These are phyloP conservation scores for Poeciliopsis presidionis DNA, from an alignment of 2,797 vertebrate genomes.

Conservation along the genomic window DNA sequence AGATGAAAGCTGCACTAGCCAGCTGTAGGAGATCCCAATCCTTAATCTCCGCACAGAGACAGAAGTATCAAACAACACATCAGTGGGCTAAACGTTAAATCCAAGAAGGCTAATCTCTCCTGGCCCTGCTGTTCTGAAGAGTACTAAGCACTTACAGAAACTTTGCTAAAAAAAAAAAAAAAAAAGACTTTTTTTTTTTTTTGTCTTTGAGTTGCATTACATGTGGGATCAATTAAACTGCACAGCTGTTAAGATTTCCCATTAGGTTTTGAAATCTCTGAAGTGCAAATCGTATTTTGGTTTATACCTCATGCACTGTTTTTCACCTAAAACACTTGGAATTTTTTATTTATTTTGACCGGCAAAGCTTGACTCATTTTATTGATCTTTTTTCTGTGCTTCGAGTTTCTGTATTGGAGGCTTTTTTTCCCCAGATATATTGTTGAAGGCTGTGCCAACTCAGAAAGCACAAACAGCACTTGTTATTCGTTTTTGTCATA, in stretches of 20 bases:
- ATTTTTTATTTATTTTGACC: constrained; percentile 36
- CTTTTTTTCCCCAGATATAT: constrained; percentile 23
- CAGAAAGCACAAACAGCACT: constrained; percentile 5
- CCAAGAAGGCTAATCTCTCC: constrained; percentile 3
- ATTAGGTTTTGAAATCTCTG: constrained; percentile 32
- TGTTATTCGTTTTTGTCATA: constrained; percentile 5
- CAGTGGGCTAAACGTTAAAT: constrained; percentile 25
- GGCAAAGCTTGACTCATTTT: constrained; percentile 20
- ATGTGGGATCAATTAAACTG: constrained; percentile 56
- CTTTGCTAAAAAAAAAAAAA: constrained; percentile 17
- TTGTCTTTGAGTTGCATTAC: constrained; percentile 30
- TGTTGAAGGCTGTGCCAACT: constrained; percentile 5
- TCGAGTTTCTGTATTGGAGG: constrained; percentile 22
- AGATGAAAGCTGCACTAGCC: constrained; percentile 29
- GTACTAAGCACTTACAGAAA: constrained; percentile 17
- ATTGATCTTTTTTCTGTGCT: constrained; percentile 45
- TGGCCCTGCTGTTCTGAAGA: constrained; percentile 19
- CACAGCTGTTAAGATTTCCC: constrained; percentile 52
- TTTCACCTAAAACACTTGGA: constrained; percentile 29
- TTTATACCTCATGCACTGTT: constrained; percentile 30
- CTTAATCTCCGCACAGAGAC: constrained; percentile 40
- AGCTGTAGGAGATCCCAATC: constrained; percentile 33
- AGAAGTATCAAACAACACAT: constrained; percentile 22
- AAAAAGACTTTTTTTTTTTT: constrained; percentile 17
- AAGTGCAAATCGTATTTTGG: constrained; percentile 16